These are phyloP conservation scores for Endotricha flammealis DNA, from an alignment of 2,888 invertebrate genomes.

Conservation along the genomic window DNA sequence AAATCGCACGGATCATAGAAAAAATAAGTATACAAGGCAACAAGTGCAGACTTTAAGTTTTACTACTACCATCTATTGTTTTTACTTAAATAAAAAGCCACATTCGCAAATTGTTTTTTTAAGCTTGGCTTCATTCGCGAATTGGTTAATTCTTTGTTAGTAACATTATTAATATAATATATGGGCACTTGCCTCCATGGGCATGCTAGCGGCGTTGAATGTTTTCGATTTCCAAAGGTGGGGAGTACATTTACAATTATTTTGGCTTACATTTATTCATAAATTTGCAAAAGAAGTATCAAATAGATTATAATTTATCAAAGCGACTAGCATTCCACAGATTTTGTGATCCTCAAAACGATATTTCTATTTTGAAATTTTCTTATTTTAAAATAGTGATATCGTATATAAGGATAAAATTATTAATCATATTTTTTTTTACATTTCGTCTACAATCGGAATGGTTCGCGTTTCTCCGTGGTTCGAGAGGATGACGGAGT, in stretches of 20 bases:
- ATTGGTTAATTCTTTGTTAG: constrained; percentile 68
- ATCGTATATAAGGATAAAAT: constrained; percentile 2
- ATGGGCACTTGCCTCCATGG: constrained; percentile 43
- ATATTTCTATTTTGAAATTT: constrained; percentile 3
- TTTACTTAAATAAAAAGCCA: constrained; percentile 65
- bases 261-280: constrained; percentile 29
- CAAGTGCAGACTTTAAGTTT: constrained; percentile 77
- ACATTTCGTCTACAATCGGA: constrained; percentile 81
- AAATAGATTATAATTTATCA: constrained; percentile 28
- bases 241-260: constrained; percentile 22
- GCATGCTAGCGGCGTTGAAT: constrained; percentile 40
- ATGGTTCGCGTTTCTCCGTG: constrained; percentile 82
- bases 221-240: constrained; percentile 19
- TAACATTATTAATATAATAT: constrained; percentile 47
- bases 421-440: constrained; percentile 17
- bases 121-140: constrained; percentile 74
- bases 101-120: constrained; percentile 61
- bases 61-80: constrained; percentile 66
- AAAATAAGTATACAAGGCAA: constrained; percentile 74
- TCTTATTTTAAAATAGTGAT: constrained; percentile 12
- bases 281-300: constrained; percentile 26
- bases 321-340: constrained; percentile 45
- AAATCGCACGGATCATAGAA: constrained; percentile 60
- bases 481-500: constrained; percentile 64
- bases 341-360: constrained; percentile 8